A percentile compares a stretch with the other conserved stretches of the same genome.
phyloP scores from a whole-genome alignment of 2,888 invertebrate species.

The Stegophylla sp. region DNA sequence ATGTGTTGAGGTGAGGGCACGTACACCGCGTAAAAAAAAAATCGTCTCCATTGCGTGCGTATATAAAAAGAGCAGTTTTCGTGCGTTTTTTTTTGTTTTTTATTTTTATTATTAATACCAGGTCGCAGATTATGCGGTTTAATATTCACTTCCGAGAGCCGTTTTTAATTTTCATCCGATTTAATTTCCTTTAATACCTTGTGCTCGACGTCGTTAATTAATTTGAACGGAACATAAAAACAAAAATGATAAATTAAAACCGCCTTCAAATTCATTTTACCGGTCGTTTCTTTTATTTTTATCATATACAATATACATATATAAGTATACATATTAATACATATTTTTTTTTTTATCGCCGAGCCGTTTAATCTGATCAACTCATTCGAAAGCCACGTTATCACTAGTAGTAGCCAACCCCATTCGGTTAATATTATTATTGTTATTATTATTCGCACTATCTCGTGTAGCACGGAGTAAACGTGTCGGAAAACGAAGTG shows the following conservation, averaged over 20 bases:
- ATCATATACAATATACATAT: no score
- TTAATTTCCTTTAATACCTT: constrained; percentile 59
- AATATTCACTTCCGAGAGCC: constrained; percentile 59
- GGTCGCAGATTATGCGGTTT: constrained; percentile 59
- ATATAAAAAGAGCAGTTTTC: constrained; percentile 49
- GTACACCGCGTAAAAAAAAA: constrained; percentile 43
- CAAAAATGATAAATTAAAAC: constrained; percentile 41
- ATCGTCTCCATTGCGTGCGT: constrained; percentile 27
- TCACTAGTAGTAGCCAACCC: constrained; percentile 6
- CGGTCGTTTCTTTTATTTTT: constrained; percentile 25
- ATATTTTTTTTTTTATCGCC: constrained; percentile 18
- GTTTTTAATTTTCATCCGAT: constrained; percentile 59
- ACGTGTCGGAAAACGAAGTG: neutral
- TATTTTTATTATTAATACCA: constrained; percentile 55
- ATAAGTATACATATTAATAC: neutral
- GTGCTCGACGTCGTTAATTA: constrained; percentile 58
- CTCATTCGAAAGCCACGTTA: constrained; percentile 17
- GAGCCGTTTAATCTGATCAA: constrained; percentile 39
- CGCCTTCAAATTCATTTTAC: constrained; percentile 38
- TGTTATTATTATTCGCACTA: neutral
- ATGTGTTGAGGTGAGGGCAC: constrained; percentile 59
- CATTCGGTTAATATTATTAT: neutral
- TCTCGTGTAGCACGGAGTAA: neutral
- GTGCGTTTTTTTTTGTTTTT: constrained; percentile 31
- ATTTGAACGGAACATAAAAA: constrained; percentile 47